phyloP scores from a whole-genome alignment of 2,113 vertebrate species.

The Oncorhynchus clarkii region DNA sequence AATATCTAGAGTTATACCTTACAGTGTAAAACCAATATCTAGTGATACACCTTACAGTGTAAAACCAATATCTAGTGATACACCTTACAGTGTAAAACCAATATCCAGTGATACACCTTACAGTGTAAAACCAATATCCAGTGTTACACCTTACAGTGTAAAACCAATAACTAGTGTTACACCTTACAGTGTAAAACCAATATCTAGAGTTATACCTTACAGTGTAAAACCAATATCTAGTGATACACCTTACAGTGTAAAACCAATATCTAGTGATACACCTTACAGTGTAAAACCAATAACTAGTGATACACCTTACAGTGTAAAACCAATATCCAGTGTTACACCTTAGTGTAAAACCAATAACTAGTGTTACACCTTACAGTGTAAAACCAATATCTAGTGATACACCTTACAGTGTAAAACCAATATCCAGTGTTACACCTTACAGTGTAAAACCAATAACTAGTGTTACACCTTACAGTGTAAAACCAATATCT shows the following conservation, averaged over 20 bases:
- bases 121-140: slow-evolving; percentile 33
- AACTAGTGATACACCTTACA: no score
- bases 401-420: slow-evolving; percentile 42
- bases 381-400: slow-evolving; percentile 50
- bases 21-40: slow-evolving; percentile 38
- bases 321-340: no score
- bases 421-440: no score
- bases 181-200: slow-evolving; percentile 52
- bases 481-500: slow-evolving; percentile 48
- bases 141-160: no score
- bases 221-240: slow-evolving; percentile 50
- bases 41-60: no score
- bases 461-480: not conserved
- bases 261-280: slow-evolving; percentile 22
- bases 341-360: not conserved
- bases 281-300: slow-evolving; percentile 43
- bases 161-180: no score
- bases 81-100: slow-evolving; percentile 50
- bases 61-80: no score
- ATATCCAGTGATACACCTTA: slow-evolving; percentile 12
- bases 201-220: slow-evolving; percentile 18
- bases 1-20: slow-evolving; percentile 6
- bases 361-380: not conserved
- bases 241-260: slow-evolving; percentile 39
- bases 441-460: no score